These are phyloP conservation scores for Haliclystus octoradiatus DNA, from an alignment of 30 jellyfish, hydroid and myxozoan genomes.

Conservation along the genomic window DNA sequence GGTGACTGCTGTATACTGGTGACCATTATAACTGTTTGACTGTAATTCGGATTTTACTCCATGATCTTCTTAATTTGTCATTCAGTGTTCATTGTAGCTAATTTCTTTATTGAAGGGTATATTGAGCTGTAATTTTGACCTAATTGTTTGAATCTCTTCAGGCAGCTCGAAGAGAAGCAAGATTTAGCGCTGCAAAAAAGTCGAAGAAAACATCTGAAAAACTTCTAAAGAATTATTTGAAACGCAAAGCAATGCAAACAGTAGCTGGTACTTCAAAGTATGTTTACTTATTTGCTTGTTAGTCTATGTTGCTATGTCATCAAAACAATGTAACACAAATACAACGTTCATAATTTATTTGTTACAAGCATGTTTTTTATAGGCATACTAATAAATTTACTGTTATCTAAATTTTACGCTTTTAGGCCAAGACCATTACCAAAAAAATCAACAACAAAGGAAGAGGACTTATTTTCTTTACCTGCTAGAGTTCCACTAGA, in stretches of 20 bases:
- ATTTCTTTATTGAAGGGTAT: not conserved
- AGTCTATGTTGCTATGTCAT: not conserved
- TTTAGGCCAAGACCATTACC: not conserved
- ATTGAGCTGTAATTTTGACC: not conserved
- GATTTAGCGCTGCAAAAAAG: conserved; percentile 39
- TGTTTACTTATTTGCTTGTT: conserved; percentile 1
- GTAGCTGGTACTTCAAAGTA: conserved; percentile 73
- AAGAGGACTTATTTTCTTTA: too few species aligned
- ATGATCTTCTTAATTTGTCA: too few species aligned
- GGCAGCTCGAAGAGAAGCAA: conserved; percentile 65
- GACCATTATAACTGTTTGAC: too few species aligned
- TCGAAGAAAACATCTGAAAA: conserved; percentile 36
- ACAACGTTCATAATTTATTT: not conserved
- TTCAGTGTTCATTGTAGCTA: too few species aligned
- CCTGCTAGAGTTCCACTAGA: too few species aligned
- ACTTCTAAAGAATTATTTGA: conserved; percentile 46
- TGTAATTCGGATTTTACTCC: too few species aligned
- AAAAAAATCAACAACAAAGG: not conserved
- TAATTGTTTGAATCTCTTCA: not conserved
- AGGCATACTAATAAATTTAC: not conserved
- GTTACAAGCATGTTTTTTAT: not conserved
- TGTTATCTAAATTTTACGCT: not conserved
- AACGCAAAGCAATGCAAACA: conserved; percentile 66
- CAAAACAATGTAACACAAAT: not conserved
- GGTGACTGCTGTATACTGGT: too few species aligned